phyloP scores from a whole-genome alignment of 2,113 vertebrate species.

The Patagioenas fasciata region DNA sequence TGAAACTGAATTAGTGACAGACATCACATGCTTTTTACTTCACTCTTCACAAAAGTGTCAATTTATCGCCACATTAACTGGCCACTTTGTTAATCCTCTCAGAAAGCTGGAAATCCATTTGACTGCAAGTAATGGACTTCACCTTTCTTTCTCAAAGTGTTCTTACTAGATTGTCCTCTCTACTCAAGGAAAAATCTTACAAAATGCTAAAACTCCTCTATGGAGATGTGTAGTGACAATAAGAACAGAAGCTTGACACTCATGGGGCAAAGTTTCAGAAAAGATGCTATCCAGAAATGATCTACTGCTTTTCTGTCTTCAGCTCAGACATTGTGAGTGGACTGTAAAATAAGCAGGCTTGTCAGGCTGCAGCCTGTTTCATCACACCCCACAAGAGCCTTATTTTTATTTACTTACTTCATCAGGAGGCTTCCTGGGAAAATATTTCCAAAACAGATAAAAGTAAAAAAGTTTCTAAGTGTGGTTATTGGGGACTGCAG shows the following conservation, averaged over 20 bases:
- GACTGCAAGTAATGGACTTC: background rate
- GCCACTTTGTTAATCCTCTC: background rate
- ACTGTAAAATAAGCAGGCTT: background rate
- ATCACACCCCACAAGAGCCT: background rate
- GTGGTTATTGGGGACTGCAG: background rate
- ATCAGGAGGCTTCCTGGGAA: background rate
- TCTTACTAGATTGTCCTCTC: background rate
- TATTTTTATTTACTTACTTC: background rate
- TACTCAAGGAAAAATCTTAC: background rate
- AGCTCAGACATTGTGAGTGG: background rate
- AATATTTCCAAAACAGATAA: background rate
- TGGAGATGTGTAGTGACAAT: background rate
- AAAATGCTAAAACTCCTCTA: background rate
- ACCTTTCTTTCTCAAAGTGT: background rate
- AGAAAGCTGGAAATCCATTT: background rate
- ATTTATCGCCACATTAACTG: background rate
- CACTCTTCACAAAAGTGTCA: background rate
- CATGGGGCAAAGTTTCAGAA: background rate
- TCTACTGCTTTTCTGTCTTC: background rate
- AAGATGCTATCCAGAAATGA: background rate
- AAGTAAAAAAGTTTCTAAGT: background rate
- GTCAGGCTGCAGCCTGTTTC: background rate
- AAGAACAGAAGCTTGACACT: background rate
- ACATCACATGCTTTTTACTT: background rate
- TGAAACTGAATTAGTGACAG: background rate